Evolutionary conservation across 2,888 invertebrate genomes (phyloP), one percentile per base, ranked within the genome.

Genomic region (Cosmopolites sordidus): DNA sequence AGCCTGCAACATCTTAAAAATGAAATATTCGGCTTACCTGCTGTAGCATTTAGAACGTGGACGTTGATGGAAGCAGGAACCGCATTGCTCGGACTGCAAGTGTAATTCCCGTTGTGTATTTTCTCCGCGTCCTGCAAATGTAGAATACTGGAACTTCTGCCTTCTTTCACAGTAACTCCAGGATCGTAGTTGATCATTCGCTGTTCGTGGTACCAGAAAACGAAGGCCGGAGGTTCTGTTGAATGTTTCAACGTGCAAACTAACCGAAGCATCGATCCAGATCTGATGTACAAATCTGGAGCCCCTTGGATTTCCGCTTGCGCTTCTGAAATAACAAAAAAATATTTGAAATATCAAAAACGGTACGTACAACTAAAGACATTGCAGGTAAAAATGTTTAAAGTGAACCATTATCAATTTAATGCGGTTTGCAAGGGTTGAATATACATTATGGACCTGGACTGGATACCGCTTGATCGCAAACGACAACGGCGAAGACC

Each of bases 41-140:
- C 73, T 16, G 72, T 78, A 77, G 85, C 84, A 66, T 84, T 84
- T 46, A 86, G 78, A 15, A 86, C 85, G 66, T 86, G 85, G 37
- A 86, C 84, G 39, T 82, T 78, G 27, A 85, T 83, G 9, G 81
- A 82, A 60, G 84, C 82, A 0, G 84, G 79, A 17, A 80, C 76
- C 11, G 83, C 83, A 37, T 84, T 84, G 5, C 82, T 79, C 16
- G 85, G 84, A 1, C 81, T 80, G 64, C 86, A 85, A 12, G 84
- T 85, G 72, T 85, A 86, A 73, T 84, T 85, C 5, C 86, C 86
- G 18, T 84, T 83, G 65, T 85, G 84, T 48, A 69, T 73, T 59
- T 73, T 74, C 56, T 74, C 73, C 0, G 84, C 85, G 64, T 84
- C 83, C 18, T 82, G 80, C 45, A 87, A 81, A 51, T 84, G 79